A percentile compares a stretch with the other conserved stretches of the same genome.
phyloP scores from a whole-genome alignment of 2,113 vertebrate species.

The Nesoenas mayeri region DNA sequence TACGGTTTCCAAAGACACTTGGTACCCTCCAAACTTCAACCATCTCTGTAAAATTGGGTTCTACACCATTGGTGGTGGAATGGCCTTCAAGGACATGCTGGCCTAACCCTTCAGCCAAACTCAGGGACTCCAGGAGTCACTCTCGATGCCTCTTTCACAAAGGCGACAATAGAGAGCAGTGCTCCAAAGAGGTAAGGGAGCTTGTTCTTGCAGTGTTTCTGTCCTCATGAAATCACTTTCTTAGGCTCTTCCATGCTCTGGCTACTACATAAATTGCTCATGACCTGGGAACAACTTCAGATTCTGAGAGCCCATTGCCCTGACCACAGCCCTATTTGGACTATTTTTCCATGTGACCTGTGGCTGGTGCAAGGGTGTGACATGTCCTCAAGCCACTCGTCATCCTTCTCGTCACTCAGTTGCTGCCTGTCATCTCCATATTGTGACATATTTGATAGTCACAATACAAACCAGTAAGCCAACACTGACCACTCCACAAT shows the following conservation, averaged over 20 bases:
- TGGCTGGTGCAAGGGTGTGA: neutral
- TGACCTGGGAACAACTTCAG: neutral
- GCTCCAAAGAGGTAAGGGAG: neutral
- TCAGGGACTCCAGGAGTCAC: neutral
- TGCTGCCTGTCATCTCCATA: neutral
- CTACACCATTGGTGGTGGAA: neutral
- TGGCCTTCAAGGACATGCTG: neutral
- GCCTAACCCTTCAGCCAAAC: neutral
- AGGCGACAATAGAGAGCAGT: neutral
- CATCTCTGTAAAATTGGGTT: neutral
- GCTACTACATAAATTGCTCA: neutral
- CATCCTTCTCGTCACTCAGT: neutral
- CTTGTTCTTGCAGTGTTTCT: neutral
- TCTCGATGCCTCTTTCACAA: neutral
- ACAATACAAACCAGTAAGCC: neutral
- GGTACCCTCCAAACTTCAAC: neutral
- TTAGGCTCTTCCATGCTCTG: neutral
- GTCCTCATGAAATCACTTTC: neutral
- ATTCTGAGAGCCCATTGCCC: neutral
- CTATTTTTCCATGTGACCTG: neutral
- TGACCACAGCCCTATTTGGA: neutral
- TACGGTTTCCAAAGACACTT: neutral
- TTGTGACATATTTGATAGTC: neutral
- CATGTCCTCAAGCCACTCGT: neutral
- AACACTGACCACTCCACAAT: fast-evolving